These are phyloP conservation scores for Caenorhabditis sp. DNA, from an alignment of 2,888 invertebrate species.

Conservation along the genomic window DNA sequence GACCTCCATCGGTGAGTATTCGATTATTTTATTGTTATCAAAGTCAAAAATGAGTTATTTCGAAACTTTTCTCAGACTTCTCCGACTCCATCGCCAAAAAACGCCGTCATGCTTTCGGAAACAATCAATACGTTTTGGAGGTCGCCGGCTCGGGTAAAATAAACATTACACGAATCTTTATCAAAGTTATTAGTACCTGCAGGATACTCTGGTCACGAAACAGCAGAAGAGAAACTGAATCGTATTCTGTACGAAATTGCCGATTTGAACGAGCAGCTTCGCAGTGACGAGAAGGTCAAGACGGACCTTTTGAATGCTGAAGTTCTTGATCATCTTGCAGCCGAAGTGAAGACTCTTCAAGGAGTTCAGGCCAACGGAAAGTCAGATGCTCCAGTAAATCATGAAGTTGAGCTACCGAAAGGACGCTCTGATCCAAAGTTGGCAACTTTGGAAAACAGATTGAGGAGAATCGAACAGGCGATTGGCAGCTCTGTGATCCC, in stretches of 20 bases:
- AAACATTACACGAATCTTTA: neutral
- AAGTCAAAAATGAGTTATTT: too few species aligned
- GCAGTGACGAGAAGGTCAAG: conserved; percentile 39
- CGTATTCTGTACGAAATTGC: conserved; percentile 73
- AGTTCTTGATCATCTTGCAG: conserved; percentile 56
- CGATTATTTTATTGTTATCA: conserved; percentile 8
- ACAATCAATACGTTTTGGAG: conserved; percentile 76
- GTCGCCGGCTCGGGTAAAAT: conserved; percentile 71
- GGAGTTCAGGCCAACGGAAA: conserved; percentile 13
- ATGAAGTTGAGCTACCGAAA: conserved; percentile 48
- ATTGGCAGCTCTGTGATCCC: conserved; percentile 64
- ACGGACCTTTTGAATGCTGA: conserved; percentile 64
- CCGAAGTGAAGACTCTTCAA: conserved; percentile 63
- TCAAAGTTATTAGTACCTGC: conserved; percentile 6
- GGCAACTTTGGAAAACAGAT: conserved; percentile 60
- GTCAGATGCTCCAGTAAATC: neutral
- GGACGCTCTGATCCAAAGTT: conserved; percentile 30
- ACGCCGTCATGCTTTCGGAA: conserved; percentile 74
- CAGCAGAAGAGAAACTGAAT: conserved; percentile 76
- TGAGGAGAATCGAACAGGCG: conserved; percentile 65
- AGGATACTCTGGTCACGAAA: conserved; percentile 69
- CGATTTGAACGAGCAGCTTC: conserved; percentile 69
- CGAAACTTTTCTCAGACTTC: conserved; percentile 69
- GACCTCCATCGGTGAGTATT: conserved; percentile 72
- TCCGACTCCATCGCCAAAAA: conserved; percentile 78